Evolutionary conservation across 2,113 vertebrate species (phyloP), one percentile per base, ranked within the genome.

Genomic region (Scomber scombrus): DNA sequence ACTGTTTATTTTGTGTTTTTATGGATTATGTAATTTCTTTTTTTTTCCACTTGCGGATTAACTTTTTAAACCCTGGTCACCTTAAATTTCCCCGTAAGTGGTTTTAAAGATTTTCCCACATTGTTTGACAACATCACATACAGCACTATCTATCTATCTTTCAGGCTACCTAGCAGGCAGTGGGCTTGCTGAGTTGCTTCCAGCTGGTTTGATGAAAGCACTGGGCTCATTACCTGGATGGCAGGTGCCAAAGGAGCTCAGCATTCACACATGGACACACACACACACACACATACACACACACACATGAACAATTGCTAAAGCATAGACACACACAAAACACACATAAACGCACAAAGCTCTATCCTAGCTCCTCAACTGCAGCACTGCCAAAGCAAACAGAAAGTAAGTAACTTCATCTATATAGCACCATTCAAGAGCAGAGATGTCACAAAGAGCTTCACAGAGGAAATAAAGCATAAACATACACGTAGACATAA

Each of bases 341-440:
- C 63, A 75, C 63, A 46, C 63, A 51, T 26, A 40, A n/a, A 51
- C 13, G 43, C 34, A 51, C 34, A 55, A 19, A 49, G 31, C 11
- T 58, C 46, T 46, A 45, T 69, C 40, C 47, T 52, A 46, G 31
- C 47, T 29, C 64, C 4, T 60, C 29, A 47, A 56, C 11, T 62
- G 18, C 47, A 61, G 21, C 3, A 29, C 71, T 88, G 90, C 89
- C 88, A 92, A 75, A 64, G 49, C 50, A 81, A 78, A 68, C 34
- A 40, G 8, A 2, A 40, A 40, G 34, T 40, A 40, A 40, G 8
- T 40, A 9, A 40, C 34, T 40, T 40, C 9, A 9, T 9, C 9
- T 40, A 40, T 40, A 40, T 40, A 40, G 34, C 34, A 40, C 34
- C 7, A 9, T 40, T 40, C 34, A 40, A 40, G 34, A 40, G 34